Percentiles rank a stretch among this genome's conserved stretches.
These are phyloP conservation scores for Cyclargus thomasi DNA, from an alignment of 1,140 invertebrate genomes.

Conservation along the genomic window DNA sequence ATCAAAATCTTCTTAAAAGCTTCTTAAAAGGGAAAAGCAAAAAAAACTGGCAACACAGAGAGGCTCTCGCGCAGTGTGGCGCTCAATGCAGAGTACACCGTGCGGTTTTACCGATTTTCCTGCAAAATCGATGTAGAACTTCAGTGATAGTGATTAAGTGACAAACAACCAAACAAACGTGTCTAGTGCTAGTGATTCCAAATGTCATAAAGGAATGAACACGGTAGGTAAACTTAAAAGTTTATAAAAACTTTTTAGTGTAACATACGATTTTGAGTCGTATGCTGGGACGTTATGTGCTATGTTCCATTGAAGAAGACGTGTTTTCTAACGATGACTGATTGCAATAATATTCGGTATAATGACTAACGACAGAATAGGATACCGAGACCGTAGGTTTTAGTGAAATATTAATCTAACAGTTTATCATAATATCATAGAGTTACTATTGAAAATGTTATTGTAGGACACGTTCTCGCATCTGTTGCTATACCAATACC, in stretches of 20 bases:
- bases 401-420: too few species aligned
- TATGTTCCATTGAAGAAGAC: conserved; percentile 18
- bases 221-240: conserved; percentile 30
- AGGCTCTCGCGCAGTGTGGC: conserved; percentile 48
- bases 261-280: conserved; percentile 25
- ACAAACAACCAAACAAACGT: neutral
- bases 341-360: conserved; percentile 25
- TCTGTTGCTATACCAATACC: too few species aligned
- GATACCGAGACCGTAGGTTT: too few species aligned
- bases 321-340: conserved; percentile 21
- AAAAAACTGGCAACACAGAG: conserved; percentile 4
- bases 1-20: too few species aligned
- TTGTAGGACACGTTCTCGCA: too few species aligned
- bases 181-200: neutral
- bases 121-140: conserved; percentile 44
- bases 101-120: conserved; percentile 44
- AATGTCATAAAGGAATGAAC: neutral
- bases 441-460: neutral
- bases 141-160: conserved; percentile 46
- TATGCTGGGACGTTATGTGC: conserved; percentile 17
- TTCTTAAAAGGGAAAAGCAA: neutral
- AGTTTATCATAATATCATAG: too few species aligned
- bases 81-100: conserved; percentile 31
- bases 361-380: conserved; percentile 22
- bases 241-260: conserved; percentile 15